Percentiles rank a stretch among this genome's conserved stretches.
These are phyloP conservation scores for Dinothrombium tinctorium DNA, from an alignment of 1,140 invertebrate genomes.

Conservation along the genomic window DNA sequence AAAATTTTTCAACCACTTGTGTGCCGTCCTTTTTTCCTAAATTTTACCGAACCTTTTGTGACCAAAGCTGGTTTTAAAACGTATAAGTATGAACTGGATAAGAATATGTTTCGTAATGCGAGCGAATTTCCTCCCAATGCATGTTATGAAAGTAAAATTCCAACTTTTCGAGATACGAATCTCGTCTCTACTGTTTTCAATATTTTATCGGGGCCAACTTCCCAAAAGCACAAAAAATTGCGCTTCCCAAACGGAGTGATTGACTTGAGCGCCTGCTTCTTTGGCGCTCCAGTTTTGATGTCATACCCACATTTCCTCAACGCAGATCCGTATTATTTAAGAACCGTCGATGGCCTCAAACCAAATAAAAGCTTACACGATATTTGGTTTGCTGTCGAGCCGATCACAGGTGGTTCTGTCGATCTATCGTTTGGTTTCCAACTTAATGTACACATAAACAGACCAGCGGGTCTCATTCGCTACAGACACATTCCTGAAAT, in stretches of 20 bases:
- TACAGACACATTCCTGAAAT: constrained; percentile 14
- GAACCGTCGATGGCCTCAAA: constrained; percentile 40
- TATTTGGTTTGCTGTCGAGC: constrained; percentile 59
- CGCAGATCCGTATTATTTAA: constrained; percentile 43
- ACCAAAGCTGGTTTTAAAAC: not conserved
- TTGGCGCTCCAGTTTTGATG: constrained; percentile 55
- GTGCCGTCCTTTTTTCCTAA: constrained; percentile 7
- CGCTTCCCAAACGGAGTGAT: constrained; percentile 9
- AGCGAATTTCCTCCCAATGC: constrained; percentile 10
- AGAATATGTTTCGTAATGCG: constrained; percentile 5
- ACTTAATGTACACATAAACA: constrained; percentile 14
- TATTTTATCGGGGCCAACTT: too few species aligned
- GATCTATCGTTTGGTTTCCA: constrained; percentile 12
- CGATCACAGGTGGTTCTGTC: constrained; percentile 27
- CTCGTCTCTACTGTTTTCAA: not conserved
- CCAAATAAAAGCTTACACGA: constrained; percentile 42
- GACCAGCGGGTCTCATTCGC: constrained; percentile 8
- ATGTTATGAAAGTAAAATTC: constrained; percentile 6
- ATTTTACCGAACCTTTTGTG: not conserved
- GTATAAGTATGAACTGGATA: constrained; percentile 4
- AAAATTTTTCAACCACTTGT: constrained; percentile 10
- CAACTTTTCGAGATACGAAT: too few species aligned
- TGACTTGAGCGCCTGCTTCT: constrained; percentile 11
- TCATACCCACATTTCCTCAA: constrained; percentile 78
- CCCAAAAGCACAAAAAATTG: too few species aligned